phyloP scores from a whole-genome alignment of 1,140 invertebrate genomes.

The Carposina sasakii region DNA sequence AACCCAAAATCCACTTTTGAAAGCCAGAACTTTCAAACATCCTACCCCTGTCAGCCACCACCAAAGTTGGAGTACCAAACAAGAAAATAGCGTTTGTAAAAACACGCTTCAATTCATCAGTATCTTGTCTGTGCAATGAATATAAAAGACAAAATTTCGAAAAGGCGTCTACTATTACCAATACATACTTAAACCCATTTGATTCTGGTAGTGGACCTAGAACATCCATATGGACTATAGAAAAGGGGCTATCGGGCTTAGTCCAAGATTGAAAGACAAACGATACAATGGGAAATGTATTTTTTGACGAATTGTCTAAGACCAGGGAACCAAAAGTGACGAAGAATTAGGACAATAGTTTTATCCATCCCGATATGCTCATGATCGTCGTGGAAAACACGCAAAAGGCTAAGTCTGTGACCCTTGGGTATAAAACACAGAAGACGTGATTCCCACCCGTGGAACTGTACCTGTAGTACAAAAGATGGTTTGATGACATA shows the following conservation, averaged over 20 bases:
- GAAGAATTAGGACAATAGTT: constrained; percentile 12
- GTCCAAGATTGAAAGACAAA: constrained; percentile 4
- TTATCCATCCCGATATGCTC: constrained; percentile 22
- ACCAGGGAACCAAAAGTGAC: constrained; percentile 27
- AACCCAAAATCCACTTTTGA: constrained; percentile 4
- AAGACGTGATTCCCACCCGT: neutral
- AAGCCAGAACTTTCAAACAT: constrained; percentile 3
- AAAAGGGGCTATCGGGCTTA: constrained; percentile 16
- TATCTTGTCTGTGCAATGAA: constrained; percentile 1
- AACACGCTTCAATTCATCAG: constrained; percentile 2
- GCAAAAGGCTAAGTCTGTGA: constrained; percentile 16
- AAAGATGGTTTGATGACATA: neutral
- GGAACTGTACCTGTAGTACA: constrained; percentile 3
- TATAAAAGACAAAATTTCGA: constrained; percentile 6
- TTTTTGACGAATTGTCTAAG: constrained; percentile 17
- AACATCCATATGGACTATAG: constrained; percentile 20
- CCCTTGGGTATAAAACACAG: constrained; percentile 9
- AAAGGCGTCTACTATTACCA: constrained; percentile 17
- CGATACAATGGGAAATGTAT: constrained; percentile 12
- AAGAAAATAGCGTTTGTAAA: constrained; percentile 10
- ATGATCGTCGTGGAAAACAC: constrained; percentile 25
- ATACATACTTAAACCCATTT: constrained; percentile 6
- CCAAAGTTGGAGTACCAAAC: constrained; percentile 2
- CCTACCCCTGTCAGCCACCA: constrained; percentile 4
- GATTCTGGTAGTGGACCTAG: constrained; percentile 17